A percentile compares a stretch with the other conserved stretches of the same genome.
Conservation (phyloP, 92 coral and sea anemone genomes). For the Actinostola sp. region DNA sequence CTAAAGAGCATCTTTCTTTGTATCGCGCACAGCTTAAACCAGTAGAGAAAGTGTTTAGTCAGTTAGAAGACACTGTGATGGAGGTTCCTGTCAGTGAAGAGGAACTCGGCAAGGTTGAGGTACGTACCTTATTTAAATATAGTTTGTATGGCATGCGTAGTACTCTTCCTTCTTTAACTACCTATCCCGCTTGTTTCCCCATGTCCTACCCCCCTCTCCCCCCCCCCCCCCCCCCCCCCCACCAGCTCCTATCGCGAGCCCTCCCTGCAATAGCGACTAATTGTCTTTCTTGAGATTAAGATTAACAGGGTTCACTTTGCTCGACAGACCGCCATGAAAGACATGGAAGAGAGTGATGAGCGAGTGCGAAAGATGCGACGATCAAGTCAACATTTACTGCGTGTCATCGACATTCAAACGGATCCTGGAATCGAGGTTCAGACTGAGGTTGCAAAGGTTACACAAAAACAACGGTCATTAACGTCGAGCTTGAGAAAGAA, state of each 20-base stretch:
- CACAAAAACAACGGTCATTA: conserved; percentile 82
- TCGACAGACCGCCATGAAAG: conserved; percentile 77
- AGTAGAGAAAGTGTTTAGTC: conserved; percentile 80
- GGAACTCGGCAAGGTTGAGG: conserved; percentile 92
- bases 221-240: too few relatives aligned
- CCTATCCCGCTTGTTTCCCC: not conserved
- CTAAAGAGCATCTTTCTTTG: conserved; percentile 72
- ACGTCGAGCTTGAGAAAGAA: conserved; percentile 81
- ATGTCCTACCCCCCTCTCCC: not conserved
- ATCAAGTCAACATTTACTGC: conserved; percentile 83
- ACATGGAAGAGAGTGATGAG: conserved; percentile 79
- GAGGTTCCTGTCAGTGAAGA: conserved; percentile 81
- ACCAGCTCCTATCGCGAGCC: too few relatives aligned
- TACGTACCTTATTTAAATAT: conserved; percentile 48
- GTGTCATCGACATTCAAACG: conserved; percentile 89
- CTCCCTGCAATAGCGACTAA: too few relatives aligned
- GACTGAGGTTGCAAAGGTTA: conserved; percentile 85
- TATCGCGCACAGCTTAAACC: conserved; percentile 86
- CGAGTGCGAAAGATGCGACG: conserved; percentile 83
- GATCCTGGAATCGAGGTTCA: conserved; percentile 88
- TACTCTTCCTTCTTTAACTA: not conserved
- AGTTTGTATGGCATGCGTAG: too few relatives aligned
- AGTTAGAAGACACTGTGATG: conserved; percentile 72
- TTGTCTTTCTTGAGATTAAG: not conserved
- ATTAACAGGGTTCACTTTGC: not conserved